Evolutionary conservation across 2,888 invertebrate species (phyloP), one percentile per base, ranked within the genome.

Genomic region (Nomada ruficornis): DNA sequence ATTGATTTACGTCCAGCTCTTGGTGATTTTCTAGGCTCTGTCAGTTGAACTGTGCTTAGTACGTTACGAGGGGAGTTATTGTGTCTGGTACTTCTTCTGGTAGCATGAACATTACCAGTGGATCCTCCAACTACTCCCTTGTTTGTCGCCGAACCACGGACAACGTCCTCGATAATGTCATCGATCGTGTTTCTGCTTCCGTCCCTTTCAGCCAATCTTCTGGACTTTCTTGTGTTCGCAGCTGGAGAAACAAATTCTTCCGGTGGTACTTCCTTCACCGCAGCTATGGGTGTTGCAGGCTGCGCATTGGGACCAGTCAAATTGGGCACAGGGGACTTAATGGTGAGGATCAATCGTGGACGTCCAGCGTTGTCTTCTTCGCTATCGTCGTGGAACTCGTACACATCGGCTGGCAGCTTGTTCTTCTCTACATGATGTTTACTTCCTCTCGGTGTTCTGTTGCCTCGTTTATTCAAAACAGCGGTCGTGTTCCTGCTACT

Each of bases 351-450:
- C 63, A 97, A 94, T 57, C 98, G 95, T 0, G 97, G 97, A 29
- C 97, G 95, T 52, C 94, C 93, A 18, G 94, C 93, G 63, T 94
- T 94, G 23, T 94, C 95, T 91, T 97, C 97, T 91, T 98, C 98
- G 7, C 97, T 97, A 93, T 98, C 98, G 91, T 98, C 98, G 87
- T 97, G 96, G 92, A 98, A 98, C 93, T 98, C 98, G 92, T 98
- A 98, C 3, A 98, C 96, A 91, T 98, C 98, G 13, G 97, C 96
- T 0, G 96, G 95, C 67, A 95, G 94, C 88, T 96, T 96, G 65
- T 92, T 93, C 87, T 94, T 95, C 85, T 95, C 96, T 13, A 94
- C 89, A 60, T 92, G 91, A 62, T 93, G 92, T 62, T 93, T 94
- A 15, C 87, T 92, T 62, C 91, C 93, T 13, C 92, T 93, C 0